phyloP scores from a whole-genome alignment of 2,888 invertebrate genomes.

The Epistrophe eligans region DNA sequence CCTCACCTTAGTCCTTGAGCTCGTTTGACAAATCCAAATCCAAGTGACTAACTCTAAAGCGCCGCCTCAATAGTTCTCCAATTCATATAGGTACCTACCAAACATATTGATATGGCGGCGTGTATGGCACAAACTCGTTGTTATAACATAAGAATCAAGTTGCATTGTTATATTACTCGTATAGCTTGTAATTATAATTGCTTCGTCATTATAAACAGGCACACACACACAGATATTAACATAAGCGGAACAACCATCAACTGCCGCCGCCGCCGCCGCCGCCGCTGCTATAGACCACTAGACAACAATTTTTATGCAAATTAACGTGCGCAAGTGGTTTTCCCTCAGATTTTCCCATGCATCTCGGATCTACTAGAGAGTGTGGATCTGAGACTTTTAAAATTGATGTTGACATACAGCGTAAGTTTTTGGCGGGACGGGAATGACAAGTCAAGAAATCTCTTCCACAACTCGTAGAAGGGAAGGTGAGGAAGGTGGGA shows the following conservation, averaged over 20 bases:
- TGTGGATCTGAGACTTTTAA: constrained; percentile 40
- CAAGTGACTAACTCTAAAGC: constrained; percentile 35
- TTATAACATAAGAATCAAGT: constrained; percentile 60
- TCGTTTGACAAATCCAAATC: constrained; percentile 62
- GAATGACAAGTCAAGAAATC: constrained; percentile 57
- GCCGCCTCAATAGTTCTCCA: constrained; percentile 39
- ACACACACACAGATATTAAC: background rate
- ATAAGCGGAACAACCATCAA: constrained; percentile 53
- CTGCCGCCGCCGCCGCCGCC: no score
- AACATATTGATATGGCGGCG: background rate
- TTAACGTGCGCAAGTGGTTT: constrained; percentile 69
- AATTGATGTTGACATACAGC: constrained; percentile 70
- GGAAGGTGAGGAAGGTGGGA: constrained; percentile 19
- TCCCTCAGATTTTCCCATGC: constrained; percentile 73
- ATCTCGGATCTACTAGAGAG: constrained; percentile 42
- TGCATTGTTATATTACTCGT: constrained; percentile 31
- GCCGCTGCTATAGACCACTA: constrained; percentile 20
- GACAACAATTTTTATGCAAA: constrained; percentile 59
- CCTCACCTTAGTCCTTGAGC: constrained; percentile 71
- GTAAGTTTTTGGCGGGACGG: constrained; percentile 39
- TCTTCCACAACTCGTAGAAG: background rate
- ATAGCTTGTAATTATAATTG: constrained; percentile 68
- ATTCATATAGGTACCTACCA: constrained; percentile 8
- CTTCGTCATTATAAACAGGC: constrained; percentile 31
- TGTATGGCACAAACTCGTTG: constrained; percentile 50